Evolutionary conservation across 2,888 invertebrate genomes (phyloP).

Genomic region (Aleiodes leptofemur): DNA sequence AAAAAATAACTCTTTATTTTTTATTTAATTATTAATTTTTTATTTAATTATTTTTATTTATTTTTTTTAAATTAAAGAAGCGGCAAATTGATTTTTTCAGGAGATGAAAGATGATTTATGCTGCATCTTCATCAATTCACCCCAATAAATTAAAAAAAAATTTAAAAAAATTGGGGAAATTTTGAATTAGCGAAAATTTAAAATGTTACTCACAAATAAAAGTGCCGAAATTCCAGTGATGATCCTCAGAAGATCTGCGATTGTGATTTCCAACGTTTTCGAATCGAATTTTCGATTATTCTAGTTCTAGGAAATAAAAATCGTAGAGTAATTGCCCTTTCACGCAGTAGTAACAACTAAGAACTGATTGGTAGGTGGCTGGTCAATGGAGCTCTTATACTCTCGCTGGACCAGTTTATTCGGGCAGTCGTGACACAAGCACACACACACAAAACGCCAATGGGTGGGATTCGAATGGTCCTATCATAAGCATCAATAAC

Average conservation of each 20-base stretch:
- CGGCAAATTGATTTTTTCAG: too few species aligned
- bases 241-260: constrained; percentile 35
- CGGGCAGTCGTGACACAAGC: constrained; percentile 42
- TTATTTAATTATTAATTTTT: too few species aligned
- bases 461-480: constrained; percentile 65
- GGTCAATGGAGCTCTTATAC: constrained; percentile 71
- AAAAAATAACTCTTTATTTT: too few species aligned
- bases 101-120: too few species aligned
- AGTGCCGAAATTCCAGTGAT: constrained; percentile 35
- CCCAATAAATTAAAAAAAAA: too few species aligned
- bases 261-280: constrained; percentile 32
- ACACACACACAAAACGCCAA: constrained; percentile 37
- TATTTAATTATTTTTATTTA: too few species aligned
- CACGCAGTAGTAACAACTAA: constrained; percentile 66
- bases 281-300: neutral
- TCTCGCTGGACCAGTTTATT: constrained; percentile 65
- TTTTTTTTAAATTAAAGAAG: too few species aligned
- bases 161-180: too few species aligned
- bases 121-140: too few species aligned
- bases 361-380: constrained; percentile 70
- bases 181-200: too few species aligned
- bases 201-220: too few species aligned
- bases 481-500: constrained; percentile 20
- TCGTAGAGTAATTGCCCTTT: constrained; percentile 66
- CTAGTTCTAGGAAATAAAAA: neutral